Evolutionary conservation across 1,140 invertebrate genomes (phyloP).

Genomic region (Zophobas morio): DNA sequence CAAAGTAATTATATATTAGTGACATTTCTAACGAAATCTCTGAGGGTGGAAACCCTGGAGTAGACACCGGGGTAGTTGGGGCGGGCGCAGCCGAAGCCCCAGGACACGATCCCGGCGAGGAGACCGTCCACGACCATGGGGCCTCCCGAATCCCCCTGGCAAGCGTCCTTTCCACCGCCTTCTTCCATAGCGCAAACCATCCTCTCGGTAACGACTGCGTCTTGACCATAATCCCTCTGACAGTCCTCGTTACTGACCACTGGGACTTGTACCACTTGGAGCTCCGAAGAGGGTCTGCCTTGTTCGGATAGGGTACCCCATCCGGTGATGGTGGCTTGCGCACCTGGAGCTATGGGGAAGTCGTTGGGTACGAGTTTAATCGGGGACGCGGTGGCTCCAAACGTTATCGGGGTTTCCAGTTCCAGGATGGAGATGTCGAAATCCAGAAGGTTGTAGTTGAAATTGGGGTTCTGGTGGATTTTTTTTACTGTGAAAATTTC

Average conservation of each 20-base stretch:
- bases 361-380: constrained; percentile 19
- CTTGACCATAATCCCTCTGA: constrained; percentile 54
- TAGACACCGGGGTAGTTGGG: constrained; percentile 71
- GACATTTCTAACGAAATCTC: constrained; percentile 69
- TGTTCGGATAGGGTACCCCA: constrained; percentile 68
- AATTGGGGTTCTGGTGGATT: constrained; percentile 66
- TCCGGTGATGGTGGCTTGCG: constrained; percentile 70
- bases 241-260: constrained; percentile 60
- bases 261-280: constrained; percentile 64
- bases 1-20: constrained; percentile 4
- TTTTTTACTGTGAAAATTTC: constrained; percentile 59
- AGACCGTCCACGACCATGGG: constrained; percentile 69
- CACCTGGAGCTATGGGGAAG: constrained; percentile 17
- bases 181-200: constrained; percentile 68
- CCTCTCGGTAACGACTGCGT: constrained; percentile 52
- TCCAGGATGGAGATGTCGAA: constrained; percentile 71
- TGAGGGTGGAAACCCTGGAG: constrained; percentile 71
- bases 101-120: constrained; percentile 71
- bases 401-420: constrained; percentile 56
- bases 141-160: constrained; percentile 75
- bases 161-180: constrained; percentile 77
- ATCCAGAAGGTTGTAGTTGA: constrained; percentile 66
- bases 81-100: constrained; percentile 68
- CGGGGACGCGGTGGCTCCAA: background rate
- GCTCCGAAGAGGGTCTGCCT: constrained; percentile 35